Percentiles rank a stretch among this genome's conserved stretches.
These are phyloP conservation scores for Melinopterus prodromus DNA, from an alignment of 2,888 invertebrate genomes.

Conservation along the genomic window DNA sequence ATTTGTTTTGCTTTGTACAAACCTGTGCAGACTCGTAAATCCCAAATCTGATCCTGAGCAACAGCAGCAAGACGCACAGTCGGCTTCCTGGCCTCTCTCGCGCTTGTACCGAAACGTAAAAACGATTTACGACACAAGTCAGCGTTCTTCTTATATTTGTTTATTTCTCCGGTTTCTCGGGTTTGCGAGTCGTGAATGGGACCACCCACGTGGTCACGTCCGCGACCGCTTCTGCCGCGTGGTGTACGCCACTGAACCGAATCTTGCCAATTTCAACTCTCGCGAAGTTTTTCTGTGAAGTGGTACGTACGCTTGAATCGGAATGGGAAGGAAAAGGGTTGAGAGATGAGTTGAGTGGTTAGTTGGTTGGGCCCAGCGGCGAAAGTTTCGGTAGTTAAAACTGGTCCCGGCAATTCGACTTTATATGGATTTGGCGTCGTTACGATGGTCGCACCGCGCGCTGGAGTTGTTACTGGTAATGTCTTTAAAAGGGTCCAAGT, in stretches of 20 bases:
- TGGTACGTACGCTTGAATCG: not conserved
- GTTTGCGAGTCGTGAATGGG: not conserved
- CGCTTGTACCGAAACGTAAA: constrained; percentile 4
- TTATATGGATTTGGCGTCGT: constrained; percentile 4
- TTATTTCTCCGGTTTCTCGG: constrained; percentile 4
- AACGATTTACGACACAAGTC: not conserved
- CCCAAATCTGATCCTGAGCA: not conserved
- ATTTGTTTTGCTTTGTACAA: not conserved
- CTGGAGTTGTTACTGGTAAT: not conserved
- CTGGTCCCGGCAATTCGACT: constrained; percentile 4
- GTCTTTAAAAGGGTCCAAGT: not conserved
- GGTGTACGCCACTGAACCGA: not conserved
- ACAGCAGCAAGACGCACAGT: not conserved
- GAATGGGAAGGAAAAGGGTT: not conserved
- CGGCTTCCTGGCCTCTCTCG: not conserved
- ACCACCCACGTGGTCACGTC: constrained; percentile 4
- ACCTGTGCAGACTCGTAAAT: not conserved
- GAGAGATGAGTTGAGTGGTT: not conserved
- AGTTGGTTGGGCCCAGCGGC: not conserved
- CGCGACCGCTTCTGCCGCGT: not conserved
- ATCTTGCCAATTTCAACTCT: not conserved
- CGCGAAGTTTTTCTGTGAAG: not conserved
- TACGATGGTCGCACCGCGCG: not conserved
- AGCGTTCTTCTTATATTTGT: not conserved
- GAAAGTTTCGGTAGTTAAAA: not conserved